phyloP scores from a whole-genome alignment of 1,140 invertebrate species.

The Ceratoteleas bidentatus region DNA sequence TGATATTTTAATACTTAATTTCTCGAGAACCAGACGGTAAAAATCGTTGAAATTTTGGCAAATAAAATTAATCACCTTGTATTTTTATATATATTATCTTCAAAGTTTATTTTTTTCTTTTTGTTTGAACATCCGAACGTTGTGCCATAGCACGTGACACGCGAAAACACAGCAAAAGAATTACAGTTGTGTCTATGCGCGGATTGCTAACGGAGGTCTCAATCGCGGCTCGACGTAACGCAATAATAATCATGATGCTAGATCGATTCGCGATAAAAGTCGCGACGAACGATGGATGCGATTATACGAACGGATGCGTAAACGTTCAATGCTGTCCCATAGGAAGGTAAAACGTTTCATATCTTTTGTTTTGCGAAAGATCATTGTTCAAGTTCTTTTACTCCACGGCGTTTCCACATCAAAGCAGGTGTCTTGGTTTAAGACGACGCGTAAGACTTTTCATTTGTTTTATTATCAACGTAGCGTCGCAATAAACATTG shows the following conservation, averaged over 20 bases:
- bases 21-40: too few species aligned
- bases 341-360: constrained; percentile 6
- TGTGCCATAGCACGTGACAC: constrained; percentile 58
- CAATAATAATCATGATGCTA: constrained; percentile 78
- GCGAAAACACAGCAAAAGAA: constrained; percentile 53
- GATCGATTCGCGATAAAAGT: constrained; percentile 77
- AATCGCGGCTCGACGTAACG: constrained; percentile 73
- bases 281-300: constrained; percentile 70
- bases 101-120: too few species aligned
- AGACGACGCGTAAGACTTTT: too few species aligned
- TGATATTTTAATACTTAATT: too few species aligned
- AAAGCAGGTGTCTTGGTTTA: too few species aligned
- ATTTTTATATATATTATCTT: too few species aligned
- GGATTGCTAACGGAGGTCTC: constrained; percentile 72
- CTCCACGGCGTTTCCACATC: too few species aligned
- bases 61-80: too few species aligned
- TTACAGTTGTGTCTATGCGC: constrained; percentile 40
- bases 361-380: neutral
- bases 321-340: constrained; percentile 66
- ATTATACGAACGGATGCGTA: constrained; percentile 69
- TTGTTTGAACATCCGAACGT: constrained; percentile 59
- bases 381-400: neutral
- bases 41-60: too few species aligned
- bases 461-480: too few species aligned
- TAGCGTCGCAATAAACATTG: too few species aligned